These are phyloP conservation scores for Peromyscus leucopus DNA, from an alignment of 2,113 vertebrate species.

Conservation along the genomic window DNA sequence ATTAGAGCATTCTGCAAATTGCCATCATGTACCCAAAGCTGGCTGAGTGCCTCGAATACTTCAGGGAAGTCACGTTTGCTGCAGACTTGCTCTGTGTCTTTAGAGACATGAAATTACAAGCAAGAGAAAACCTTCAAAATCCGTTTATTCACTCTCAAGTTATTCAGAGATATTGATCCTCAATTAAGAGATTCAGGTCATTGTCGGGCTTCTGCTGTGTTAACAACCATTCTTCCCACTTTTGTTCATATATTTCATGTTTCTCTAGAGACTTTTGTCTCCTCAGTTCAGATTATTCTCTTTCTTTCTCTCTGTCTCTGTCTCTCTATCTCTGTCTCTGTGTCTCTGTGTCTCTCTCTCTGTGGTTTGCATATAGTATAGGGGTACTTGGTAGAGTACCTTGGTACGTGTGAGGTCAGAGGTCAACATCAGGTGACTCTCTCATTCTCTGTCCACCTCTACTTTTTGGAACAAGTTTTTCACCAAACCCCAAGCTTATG, in stretches of 20 bases:
- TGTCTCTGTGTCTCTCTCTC: background rate
- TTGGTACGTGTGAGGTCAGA: background rate
- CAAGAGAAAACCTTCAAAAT: background rate
- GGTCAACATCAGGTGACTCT: background rate
- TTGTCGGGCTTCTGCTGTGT: background rate
- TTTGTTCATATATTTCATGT: background rate
- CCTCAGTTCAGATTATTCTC: background rate
- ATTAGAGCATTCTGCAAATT: slow-evolving; percentile 70
- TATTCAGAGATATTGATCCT: background rate
- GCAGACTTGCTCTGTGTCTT: background rate
- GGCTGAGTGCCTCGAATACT: slow-evolving; percentile 27
- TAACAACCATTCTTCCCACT: background rate
- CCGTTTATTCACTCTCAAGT: background rate
- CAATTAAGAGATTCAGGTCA: slow-evolving; percentile 17
- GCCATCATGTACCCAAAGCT: slow-evolving; percentile 37
- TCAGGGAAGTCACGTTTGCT: background rate
- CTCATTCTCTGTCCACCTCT: background rate
- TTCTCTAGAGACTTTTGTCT: background rate
- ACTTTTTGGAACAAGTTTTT: background rate
- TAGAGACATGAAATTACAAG: background rate
- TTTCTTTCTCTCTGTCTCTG: too few species aligned
- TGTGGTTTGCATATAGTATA: background rate
- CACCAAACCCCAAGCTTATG: background rate
- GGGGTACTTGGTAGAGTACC: background rate
- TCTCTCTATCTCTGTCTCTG: background rate